Conservation (phyloP, 2,888 invertebrate genomes). For the Amphipoea lucens region DNA sequence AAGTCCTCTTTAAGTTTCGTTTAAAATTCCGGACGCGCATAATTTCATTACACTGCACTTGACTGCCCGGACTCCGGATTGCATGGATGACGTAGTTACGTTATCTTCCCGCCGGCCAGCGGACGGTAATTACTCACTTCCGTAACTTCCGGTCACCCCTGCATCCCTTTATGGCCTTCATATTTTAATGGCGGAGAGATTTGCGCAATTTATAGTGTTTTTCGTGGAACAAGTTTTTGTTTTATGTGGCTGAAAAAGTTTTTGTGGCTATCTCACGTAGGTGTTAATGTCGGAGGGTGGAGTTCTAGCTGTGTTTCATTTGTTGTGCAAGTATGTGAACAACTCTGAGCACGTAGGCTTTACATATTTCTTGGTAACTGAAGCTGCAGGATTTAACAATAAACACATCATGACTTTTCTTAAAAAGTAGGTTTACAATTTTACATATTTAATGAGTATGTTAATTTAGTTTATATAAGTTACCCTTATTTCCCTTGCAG, state of each 20-base stretch:
- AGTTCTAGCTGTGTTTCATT: background rate
- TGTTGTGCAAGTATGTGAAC: background rate
- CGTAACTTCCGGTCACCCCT: constrained; percentile 55
- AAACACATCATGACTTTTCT: background rate
- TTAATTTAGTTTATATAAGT: background rate
- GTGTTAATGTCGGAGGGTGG: background rate
- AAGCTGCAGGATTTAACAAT: background rate
- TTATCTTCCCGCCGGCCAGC: constrained; percentile 51
- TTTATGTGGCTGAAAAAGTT: constrained; percentile 46
- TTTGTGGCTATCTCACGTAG: constrained; percentile 16
- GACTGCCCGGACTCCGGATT: constrained; percentile 27
- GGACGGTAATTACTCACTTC: constrained; percentile 60
- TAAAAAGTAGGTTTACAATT: background rate
- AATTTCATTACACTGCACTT: constrained; percentile 53
- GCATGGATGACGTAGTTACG: constrained; percentile 53
- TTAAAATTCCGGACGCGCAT: constrained; percentile 57
- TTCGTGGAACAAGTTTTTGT: constrained; percentile 45
- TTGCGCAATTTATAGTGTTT: constrained; percentile 56
- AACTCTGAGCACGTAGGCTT: background rate
- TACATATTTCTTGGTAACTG: background rate
- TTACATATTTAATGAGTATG: background rate
- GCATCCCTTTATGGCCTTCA: constrained; percentile 49
- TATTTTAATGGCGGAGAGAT: constrained; percentile 59
- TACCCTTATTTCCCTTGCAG: background rate
- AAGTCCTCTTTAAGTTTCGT: constrained; percentile 36